Conservation (phyloP, 2,888 invertebrate species). For the Sicus ferrugineus region DNA sequence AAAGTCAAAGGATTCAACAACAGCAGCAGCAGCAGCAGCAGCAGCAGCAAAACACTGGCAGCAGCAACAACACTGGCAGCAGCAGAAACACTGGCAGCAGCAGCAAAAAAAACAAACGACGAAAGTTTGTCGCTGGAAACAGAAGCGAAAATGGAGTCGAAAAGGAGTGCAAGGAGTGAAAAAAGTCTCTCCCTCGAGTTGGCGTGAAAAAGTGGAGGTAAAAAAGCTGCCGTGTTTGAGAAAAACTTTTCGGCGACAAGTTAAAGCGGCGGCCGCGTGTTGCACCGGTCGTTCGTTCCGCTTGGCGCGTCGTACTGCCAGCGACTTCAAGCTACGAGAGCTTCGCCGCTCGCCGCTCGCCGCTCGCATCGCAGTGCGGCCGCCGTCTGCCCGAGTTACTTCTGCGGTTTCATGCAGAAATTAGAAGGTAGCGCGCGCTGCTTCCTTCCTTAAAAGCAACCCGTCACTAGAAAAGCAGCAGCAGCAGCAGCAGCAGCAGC, state of each 20-base stretch:
- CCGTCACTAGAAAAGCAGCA: neutral
- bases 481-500: neutral
- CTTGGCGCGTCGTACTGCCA: neutral
- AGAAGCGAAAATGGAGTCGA: neutral
- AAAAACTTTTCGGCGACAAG: neutral
- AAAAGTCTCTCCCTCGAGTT: neutral
- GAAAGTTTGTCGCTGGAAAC: neutral
- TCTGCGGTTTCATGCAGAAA: neutral
- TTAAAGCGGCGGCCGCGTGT: neutral
- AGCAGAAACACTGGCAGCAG: slow-evolving; percentile 5
- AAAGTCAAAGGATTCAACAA: slow-evolving; percentile 4
- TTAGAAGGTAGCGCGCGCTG: neutral
- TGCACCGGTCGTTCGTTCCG: neutral
- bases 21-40: neutral
- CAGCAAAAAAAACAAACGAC: neutral
- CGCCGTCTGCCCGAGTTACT: neutral
- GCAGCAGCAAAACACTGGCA: neutral
- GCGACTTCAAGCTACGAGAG: no score
- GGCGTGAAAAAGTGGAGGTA: neutral
- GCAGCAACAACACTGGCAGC: neutral
- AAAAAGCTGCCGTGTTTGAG: neutral
- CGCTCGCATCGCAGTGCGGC: neutral
- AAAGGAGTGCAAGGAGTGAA: neutral
- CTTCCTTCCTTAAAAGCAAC: neutral
- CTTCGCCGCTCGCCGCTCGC: neutral